These are phyloP conservation scores for Euthynnus affinis DNA, from an alignment of 2,797 vertebrate genomes.

Conservation along the genomic window DNA sequence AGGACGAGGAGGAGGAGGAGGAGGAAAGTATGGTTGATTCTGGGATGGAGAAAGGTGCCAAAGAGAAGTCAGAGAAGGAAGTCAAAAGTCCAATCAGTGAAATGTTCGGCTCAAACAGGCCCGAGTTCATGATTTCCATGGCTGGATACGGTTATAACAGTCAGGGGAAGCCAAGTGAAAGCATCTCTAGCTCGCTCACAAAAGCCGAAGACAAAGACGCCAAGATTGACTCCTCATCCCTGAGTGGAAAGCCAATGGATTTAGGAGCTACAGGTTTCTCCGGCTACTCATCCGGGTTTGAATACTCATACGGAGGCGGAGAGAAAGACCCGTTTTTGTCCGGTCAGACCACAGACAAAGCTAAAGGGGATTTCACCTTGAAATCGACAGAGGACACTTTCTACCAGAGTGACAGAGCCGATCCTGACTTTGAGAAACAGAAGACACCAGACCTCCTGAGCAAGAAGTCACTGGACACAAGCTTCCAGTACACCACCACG, in stretches of 20 bases:
- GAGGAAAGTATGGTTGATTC: conserved; percentile 86
- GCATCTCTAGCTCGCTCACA: conserved; percentile 29
- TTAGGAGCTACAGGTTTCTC: conserved; percentile 64
- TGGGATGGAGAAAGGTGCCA: conserved; percentile 93
- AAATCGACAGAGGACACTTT: conserved; percentile 77
- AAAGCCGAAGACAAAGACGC: conserved; percentile 55
- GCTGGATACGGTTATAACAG: conserved; percentile 77
- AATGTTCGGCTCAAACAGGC: conserved; percentile 59
- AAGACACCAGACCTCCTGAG: conserved; percentile 71
- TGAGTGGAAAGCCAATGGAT: conserved; percentile 62
- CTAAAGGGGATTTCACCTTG: conserved; percentile 65
- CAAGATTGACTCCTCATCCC: conserved; percentile 51
- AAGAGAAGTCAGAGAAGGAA: conserved; percentile 92
- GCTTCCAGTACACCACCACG: conserved; percentile 86
- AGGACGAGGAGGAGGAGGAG: conserved; percentile 78
- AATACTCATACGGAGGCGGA: conserved; percentile 70
- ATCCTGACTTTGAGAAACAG: conserved; percentile 79
- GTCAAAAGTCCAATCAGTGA: conserved; percentile 76
- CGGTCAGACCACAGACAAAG: conserved; percentile 60
- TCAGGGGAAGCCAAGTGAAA: conserved; percentile 71
- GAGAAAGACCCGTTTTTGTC: conserved; percentile 71
- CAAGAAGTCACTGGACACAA: conserved; percentile 82
- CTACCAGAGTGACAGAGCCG: conserved; percentile 69
- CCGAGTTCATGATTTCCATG: conserved; percentile 78
- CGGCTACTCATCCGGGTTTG: conserved; percentile 75